Evolutionary conservation across 2,888 invertebrate species (phyloP), one percentile per base, ranked within the genome.

Genomic region (Chirona hameri): DNA sequence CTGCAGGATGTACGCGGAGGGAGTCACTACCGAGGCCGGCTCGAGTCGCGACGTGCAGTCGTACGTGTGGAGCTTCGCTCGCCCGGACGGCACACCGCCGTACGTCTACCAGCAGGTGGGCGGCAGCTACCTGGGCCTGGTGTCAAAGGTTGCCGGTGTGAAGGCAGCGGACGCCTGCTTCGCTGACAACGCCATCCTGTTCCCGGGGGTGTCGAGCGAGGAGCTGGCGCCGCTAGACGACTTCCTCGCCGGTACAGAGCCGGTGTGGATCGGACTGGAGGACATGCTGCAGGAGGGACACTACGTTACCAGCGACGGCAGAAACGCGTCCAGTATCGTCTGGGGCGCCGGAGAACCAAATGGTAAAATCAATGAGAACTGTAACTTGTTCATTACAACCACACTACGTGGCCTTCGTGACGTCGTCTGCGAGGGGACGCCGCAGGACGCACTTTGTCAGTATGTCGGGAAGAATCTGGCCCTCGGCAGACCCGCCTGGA

Each of bases 11-110:
- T 65, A 27, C 65, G 3, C n/a, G 7, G 65, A 4, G 27, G 65
- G 65, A n/a, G 12, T 65, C 65, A 65, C 65, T 27, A 65, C n/a
- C 65, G 65, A 65, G n/a, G 27, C 65, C 65, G 65, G n/a, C 65
- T 27, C 65, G 27, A 27, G 65, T 4, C 65, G 65, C 65, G 65
- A n/a, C 65, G 27, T 27, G n/a, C n/a, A 27, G 65, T 65, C 65
- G n/a, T 65, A 9, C 27, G 12, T 65, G n/a, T 65, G 65, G 65
- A 10, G n/a, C 7, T 65, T 65, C 65, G 18, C 65, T n/a, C n/a
- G 7, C n/a, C n/a, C 65, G 5, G 65, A 65, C 65, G 65, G 65
- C 12, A 27, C 65, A 7, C 65, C 65, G n/a, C 65, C 65, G 27
- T 3, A 5, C 65, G 18, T 4, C 57, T 57, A 57, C 57, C 14